Evolutionary conservation across 1,140 invertebrate species (phyloP), one percentile per base, ranked within the genome.

Genomic region (Anastrepha ludens): DNA sequence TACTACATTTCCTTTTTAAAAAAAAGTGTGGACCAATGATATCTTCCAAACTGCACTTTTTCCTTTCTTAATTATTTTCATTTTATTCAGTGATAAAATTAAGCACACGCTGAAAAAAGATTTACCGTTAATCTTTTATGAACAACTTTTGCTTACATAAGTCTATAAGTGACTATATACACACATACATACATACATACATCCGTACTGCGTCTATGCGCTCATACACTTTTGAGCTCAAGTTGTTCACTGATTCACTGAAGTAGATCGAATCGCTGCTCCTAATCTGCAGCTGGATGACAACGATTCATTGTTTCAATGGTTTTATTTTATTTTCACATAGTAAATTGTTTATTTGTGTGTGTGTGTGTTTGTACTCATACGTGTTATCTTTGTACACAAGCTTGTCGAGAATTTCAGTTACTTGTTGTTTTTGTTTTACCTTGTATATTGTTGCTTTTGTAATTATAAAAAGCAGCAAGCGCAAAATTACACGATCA

Each of bases 401-500:
- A 81, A 8, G n/a, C n/a, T 11, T 55, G 47, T 29, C 17, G 44
- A 81, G 47, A 81, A 81, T 81, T 17, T 13, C 2, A 11, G 7
- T 58, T n/a, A 2, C 44, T 81, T 67, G 41, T 87, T 67, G 41
- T 67, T 86, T 87, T 20, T 20, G 59, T 13, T 87, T 62, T 44
- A 62, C 55, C 20, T 58, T 85, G 58, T 47, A 29, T 15, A 2
- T 67, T 67, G 44, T 87, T 87, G 85, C 20, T 81, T 78, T 81
- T 87, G 62, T 47, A 44, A 55, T 65, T 65, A 65, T 20, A 67
- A 87, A 87, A 67, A 8, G 39, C 62, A 87, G n/a, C 8, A 47
- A 87, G 62, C 86, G 62, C 29, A 65, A 67, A 67, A 87, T 67
- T 87, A 50, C 86, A n/a, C 86, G 62, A 87, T 87, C 20, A 67